Evolutionary conservation across 2,113 vertebrate species (phyloP).

Genomic region (Enhydra lutris): DNA sequence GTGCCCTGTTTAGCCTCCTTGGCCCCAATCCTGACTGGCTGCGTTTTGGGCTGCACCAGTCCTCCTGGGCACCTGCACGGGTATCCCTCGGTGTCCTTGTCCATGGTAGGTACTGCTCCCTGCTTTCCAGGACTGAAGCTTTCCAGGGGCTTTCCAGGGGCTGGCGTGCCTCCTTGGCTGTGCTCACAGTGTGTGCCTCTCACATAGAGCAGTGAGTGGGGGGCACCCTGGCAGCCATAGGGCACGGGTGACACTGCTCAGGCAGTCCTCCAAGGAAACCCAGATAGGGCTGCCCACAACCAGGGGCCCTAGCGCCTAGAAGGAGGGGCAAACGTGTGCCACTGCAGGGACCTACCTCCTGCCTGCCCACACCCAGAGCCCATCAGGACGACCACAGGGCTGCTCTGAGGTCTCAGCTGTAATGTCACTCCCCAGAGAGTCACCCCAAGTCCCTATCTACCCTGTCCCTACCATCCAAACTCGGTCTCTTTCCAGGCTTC

Average conservation of each 20-base stretch:
- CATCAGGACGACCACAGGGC: not conserved
- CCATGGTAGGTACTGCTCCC: not conserved
- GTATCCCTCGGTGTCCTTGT: not conserved
- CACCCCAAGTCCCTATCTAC: not conserved
- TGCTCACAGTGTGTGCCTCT: not conserved
- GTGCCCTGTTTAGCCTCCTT: not conserved
- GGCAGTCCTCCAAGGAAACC: not conserved
- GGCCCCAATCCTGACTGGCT: not conserved
- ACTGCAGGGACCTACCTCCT: not conserved
- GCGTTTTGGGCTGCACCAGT: not conserved
- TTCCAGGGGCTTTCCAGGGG: not conserved
- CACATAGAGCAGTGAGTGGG: not conserved
- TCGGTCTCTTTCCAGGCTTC: not conserved
- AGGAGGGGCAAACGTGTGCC: too few species aligned
- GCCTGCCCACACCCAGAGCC: not conserved
- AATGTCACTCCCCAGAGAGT: not conserved
- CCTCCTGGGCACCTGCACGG: not conserved
- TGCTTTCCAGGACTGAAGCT: not conserved
- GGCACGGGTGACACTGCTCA: not conserved
- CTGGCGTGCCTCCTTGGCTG: not conserved
- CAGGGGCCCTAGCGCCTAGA: not conserved
- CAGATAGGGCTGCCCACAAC: not conserved
- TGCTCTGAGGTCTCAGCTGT: not conserved
- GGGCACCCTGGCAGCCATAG: not conserved
- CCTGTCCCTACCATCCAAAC: not conserved